Evolutionary conservation across 1,140 invertebrate species (phyloP), one percentile per base, ranked within the genome.

Genomic region (Drosophila sturtevanti): DNA sequence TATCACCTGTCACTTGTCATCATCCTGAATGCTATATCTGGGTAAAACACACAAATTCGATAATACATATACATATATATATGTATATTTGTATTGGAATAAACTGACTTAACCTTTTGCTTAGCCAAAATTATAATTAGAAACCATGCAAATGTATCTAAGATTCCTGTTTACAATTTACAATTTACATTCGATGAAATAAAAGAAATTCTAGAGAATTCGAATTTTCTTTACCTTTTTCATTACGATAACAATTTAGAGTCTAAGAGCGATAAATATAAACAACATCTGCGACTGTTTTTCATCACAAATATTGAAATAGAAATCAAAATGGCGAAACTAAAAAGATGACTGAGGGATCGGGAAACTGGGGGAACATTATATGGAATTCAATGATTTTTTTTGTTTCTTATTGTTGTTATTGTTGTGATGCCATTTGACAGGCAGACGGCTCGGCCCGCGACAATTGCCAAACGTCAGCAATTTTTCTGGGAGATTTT

Each of bases 391-490:
- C 41, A 48, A 48, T 48, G 41, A 48, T 48, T 66, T 62, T 62
- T 38, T 59, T 4, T 31, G 5, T 4, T 31, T 31, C 0, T 31
- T 31, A 7, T 6, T 31, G 24, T 4, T 31, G 5, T 6, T 31
- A 6, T 31, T 31, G 38, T 69, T 52, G 31, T 72, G 72, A 76
- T 63, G 51, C 24, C 35, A 31, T 38, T 21, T 69, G 72, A 58
- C 74, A 70, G 59, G 38, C 59, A 55, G 18, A 51, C 56, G 72
- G 56, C 59, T 59, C 37, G 60, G 41, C 41, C 37, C 61, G 51
- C 67, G 64, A 65, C 77, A 81, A 73, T 85, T 85, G 80, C 35
- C 58, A 68, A 75, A 58, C 54, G 69, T 63, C 78, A 68, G 52
- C 63, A 68, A n/a, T 61, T 27, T 63, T 52, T 60, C 21, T 63